Evolutionary conservation across 2,797 vertebrate species (phyloP), one percentile per base, ranked within the genome.

Genomic region (Scolopax bukidnonensis): DNA sequence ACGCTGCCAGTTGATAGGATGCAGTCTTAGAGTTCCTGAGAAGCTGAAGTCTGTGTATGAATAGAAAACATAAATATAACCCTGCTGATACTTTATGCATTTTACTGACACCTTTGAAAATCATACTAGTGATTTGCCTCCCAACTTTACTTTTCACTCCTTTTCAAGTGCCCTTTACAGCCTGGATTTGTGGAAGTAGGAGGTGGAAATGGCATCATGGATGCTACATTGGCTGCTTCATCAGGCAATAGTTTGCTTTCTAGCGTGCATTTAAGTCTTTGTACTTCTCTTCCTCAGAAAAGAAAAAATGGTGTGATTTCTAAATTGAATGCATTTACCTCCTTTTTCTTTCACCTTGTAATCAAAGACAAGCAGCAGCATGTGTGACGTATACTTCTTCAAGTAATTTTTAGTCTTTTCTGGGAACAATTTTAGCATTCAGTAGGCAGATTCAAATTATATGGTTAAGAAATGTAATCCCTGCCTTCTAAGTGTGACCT

Each of bases 1-100:
- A 0, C 7, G 3, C 13, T 89, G 43, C 47, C n/a, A 16, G 1
- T 6, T 80, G 60, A 4, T 51, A 41, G n/a, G 48, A 9, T 24
- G 7, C 21, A 32, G 6, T 51, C 28, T 75, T 65, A 79, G n/a
- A 32, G 45, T 30, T 76, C 51, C 25, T 32, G 56, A 92, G 48
- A 71, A 86, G 65, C 28, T 61, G 36, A 83, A 80, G 6, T 38
- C 21, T 36, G 3, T 64, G 2, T 56, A 8, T 48, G 27, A 79
- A 69, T 73, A 25, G 32, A 85, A 67, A 74, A 45, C 12, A 36
- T 38, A 87, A 60, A n/a, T 38, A 65, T 7, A 81, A 59, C 21
- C 12, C 91, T 60, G 45, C 36, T 84, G 47, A 6, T 67, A 70
- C 43, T 79, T 36, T 3, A 4, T 67, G 30, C 20, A 4, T 84